A percentile compares a stretch with the other conserved stretches of the same genome.
phyloP scores from a whole-genome alignment of 2,888 invertebrate genomes.

The Tinea trinotella region DNA sequence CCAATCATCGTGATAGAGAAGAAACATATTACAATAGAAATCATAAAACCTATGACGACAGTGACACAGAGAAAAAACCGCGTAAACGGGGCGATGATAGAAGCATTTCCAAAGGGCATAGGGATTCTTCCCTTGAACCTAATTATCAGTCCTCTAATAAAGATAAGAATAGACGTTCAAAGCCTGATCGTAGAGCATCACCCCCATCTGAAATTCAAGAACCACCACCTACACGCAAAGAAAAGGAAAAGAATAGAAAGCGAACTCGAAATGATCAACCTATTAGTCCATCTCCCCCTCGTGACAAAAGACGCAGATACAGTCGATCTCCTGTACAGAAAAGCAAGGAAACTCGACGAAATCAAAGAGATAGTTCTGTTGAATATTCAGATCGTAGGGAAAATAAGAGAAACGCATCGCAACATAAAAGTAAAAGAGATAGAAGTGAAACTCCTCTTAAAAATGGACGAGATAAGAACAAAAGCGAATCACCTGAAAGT shows the following conservation, averaged over 20 bases:
- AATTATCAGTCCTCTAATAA: slow-evolving; percentile 27
- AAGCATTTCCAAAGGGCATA: neutral
- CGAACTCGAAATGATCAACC: slow-evolving; percentile 19
- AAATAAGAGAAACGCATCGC: neutral
- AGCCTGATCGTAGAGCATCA: slow-evolving; percentile 36
- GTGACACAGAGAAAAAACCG: neutral
- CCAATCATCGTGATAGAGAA: slow-evolving; percentile 56
- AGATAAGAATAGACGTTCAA: slow-evolving; percentile 32
- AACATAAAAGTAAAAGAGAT: neutral
- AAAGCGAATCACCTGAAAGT: neutral
- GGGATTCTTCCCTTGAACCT: slow-evolving; percentile 32
- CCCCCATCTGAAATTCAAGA: slow-evolving; percentile 37
- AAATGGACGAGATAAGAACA: neutral
- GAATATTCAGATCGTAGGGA: slow-evolving; percentile 12
- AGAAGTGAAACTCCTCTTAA: neutral
- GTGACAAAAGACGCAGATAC: slow-evolving; percentile 45
- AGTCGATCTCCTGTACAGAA: slow-evolving; percentile 29
- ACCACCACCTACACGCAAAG: slow-evolving; percentile 28
- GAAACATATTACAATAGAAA: slow-evolving; percentile 36
- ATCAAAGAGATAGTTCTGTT: neutral
- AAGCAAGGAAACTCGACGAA: neutral
- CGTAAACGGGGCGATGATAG: neutral
- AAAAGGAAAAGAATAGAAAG: slow-evolving; percentile 33
- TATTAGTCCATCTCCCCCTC: slow-evolving; percentile 42
- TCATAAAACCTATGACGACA: slow-evolving; percentile 33